These are phyloP conservation scores for Amblyjoppa fuscipennis DNA, from an alignment of 2,888 invertebrate species.

Conservation along the genomic window DNA sequence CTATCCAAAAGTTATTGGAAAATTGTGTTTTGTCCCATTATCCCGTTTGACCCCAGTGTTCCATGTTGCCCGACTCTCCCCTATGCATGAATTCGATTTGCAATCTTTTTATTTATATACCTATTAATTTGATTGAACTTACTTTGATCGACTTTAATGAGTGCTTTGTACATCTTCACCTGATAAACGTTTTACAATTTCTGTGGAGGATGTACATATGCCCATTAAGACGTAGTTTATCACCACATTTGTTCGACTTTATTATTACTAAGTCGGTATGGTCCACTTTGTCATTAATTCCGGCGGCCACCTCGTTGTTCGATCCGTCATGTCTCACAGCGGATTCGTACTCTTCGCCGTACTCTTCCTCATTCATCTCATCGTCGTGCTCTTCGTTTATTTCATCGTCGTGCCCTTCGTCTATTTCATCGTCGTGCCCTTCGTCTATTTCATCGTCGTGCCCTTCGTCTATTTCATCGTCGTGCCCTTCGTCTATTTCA, in stretches of 20 bases:
- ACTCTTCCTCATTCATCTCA: not conserved
- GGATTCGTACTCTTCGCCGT: not conserved
- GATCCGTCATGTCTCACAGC: not conserved
- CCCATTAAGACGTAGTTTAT: not conserved
- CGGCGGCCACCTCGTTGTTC: not conserved
- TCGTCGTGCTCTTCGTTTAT: not conserved
- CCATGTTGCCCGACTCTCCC: no score
- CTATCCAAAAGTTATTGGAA: no score
- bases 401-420: no score
- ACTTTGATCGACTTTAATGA: not conserved
- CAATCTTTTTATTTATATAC: not conserved
- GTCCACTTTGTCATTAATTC: not conserved
- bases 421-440: no score
- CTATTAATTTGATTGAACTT: not conserved
- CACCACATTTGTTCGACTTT: not conserved
- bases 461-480: no score
- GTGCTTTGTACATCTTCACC: constrained; percentile 3
- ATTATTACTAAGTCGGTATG: not conserved
- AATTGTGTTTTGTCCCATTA: no score
- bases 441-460: no score
- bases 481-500: no score
- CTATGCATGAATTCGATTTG: not conserved
- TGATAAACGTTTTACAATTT: not conserved
- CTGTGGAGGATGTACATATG: not conserved
- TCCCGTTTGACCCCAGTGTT: no score